Conservation (phyloP, 2,797 vertebrate species). For the Malurus splendens region DNA sequence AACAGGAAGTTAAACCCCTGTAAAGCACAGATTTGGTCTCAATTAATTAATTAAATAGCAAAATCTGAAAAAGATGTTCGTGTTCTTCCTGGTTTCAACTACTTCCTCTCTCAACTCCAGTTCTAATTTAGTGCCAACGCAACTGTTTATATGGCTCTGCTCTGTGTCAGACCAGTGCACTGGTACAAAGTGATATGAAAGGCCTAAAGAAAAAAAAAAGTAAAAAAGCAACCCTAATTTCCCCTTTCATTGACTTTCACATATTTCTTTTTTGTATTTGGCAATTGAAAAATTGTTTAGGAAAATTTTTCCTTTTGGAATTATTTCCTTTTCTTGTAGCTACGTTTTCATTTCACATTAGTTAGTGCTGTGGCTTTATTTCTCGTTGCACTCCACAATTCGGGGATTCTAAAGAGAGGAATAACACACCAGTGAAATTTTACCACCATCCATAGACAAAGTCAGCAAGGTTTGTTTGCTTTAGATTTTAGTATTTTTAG, state of each 20-base stretch:
- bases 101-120: not conserved
- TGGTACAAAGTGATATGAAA: not conserved
- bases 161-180: not conserved
- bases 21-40: not conserved
- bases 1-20: not conserved
- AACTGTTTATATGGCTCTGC: not conserved
- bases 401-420: not conserved
- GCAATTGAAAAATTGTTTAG: not conserved
- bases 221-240: not conserved
- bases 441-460: not conserved
- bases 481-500: not conserved
- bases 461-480: not conserved
- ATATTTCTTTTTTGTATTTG: not conserved
- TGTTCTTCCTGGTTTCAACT: not conserved
- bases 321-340: not conserved
- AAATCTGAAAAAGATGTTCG: not conserved
- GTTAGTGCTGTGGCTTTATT: not conserved
- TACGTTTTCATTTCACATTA: not conserved
- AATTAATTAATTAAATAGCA: not conserved
- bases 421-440: not conserved
- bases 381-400: not conserved
- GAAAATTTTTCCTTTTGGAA: not conserved
- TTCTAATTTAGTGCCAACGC: not conserved
- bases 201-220: not conserved
- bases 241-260: not conserved